phyloP scores from a whole-genome alignment of 2,113 vertebrate species.

The Phodopus roborovskii region DNA sequence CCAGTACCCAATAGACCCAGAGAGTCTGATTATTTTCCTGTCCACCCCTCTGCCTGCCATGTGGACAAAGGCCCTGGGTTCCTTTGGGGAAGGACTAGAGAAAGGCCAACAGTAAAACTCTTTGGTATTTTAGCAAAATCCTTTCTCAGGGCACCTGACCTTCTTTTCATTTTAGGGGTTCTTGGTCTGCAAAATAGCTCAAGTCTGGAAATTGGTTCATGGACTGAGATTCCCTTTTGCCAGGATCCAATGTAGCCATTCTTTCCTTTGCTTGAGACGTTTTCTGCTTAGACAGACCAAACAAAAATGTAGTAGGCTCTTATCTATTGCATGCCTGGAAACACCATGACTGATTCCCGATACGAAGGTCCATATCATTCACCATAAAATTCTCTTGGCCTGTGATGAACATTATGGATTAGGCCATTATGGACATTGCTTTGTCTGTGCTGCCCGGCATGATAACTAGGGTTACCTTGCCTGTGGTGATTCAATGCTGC shows the following conservation, averaged over 20 bases:
- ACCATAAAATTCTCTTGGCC: not conserved
- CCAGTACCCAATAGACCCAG: not conserved
- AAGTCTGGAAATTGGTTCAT: not conserved
- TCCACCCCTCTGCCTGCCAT: not conserved
- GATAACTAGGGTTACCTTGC: not conserved
- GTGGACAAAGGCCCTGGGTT: not conserved
- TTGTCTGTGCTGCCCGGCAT: not conserved
- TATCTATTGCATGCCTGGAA: not conserved
- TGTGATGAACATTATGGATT: not conserved
- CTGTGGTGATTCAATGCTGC: not conserved
- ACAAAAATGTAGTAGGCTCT: not conserved
- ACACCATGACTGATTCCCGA: too few species aligned
- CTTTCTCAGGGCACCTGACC: accelerated
- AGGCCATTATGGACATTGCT: not conserved
- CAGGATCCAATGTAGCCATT: not conserved
- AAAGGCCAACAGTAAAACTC: not conserved
- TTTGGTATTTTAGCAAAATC: not conserved
- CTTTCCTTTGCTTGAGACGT: not conserved
- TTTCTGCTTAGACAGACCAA: not conserved
- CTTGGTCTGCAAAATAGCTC: not conserved
- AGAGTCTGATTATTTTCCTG: not conserved
- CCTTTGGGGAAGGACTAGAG: not conserved
- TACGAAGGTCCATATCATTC: not conserved
- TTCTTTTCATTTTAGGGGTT: not conserved
- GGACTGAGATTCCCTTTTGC: not conserved